A percentile compares a stretch with the other conserved stretches of the same genome.
Conservation (phyloP, 2,797 vertebrate genomes). For the Hippocampus kuda region DNA sequence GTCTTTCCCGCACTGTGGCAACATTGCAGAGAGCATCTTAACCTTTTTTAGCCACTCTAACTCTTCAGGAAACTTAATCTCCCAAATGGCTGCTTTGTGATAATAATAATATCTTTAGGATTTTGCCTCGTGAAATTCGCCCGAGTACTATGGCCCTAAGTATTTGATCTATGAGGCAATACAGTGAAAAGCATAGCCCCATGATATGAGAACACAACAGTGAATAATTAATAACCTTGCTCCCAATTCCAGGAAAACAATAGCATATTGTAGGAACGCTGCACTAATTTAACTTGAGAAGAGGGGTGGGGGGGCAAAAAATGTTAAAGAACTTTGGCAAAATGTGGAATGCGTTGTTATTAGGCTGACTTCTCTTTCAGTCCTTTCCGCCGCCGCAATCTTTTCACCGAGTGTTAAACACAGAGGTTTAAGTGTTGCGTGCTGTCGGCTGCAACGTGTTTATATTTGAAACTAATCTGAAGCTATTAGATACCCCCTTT, state of each 20-base stretch:
- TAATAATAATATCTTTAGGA: slow-evolving; percentile 55
- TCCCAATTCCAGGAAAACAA: slow-evolving; percentile 74
- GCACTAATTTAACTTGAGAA: slow-evolving; percentile 62
- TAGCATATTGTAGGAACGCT: slow-evolving; percentile 68
- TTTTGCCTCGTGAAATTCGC: slow-evolving; percentile 66
- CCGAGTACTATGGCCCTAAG: slow-evolving; percentile 63
- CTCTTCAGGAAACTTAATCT: slow-evolving; percentile 63
- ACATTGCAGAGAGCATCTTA: slow-evolving; percentile 4
- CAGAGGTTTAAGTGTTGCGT: slow-evolving; percentile 15
- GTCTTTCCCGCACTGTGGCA: slow-evolving; percentile 1
- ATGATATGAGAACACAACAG: slow-evolving; percentile 69
- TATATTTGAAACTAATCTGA: slow-evolving; percentile 66
- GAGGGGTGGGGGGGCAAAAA: slow-evolving; percentile 22
- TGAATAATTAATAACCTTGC: slow-evolving; percentile 74
- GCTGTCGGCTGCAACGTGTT: slow-evolving; percentile 68
- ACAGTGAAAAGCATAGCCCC: slow-evolving; percentile 68
- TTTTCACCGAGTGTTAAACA: not conserved
- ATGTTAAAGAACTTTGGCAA: slow-evolving; percentile 61
- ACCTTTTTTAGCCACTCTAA: slow-evolving; percentile 39
- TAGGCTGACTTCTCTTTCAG: slow-evolving; percentile 21
- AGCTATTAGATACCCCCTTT: slow-evolving; percentile 87
- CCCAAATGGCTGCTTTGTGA: slow-evolving; percentile 44
- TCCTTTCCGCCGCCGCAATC: slow-evolving; percentile 5
- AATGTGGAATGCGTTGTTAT: slow-evolving; percentile 63
- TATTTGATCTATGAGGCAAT: slow-evolving; percentile 73